Conservation (phyloP, 2,113 vertebrate genomes). For the Nestor notabilis region DNA sequence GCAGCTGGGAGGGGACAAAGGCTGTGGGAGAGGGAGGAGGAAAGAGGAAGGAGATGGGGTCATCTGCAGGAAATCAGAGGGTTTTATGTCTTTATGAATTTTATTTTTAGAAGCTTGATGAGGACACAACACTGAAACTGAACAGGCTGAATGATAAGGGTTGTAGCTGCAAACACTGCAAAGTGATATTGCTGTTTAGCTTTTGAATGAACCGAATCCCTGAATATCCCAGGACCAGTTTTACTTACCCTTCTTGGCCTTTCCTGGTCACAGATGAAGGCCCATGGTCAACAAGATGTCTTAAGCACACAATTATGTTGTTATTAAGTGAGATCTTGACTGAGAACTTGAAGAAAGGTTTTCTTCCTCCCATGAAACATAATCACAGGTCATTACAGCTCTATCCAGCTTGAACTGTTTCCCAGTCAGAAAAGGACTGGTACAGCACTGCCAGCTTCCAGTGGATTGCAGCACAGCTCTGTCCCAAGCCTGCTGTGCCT, state of each 20-base stretch:
- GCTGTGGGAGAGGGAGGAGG: not conserved
- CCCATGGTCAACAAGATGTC: fast-evolving
- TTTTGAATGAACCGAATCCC: not conserved
- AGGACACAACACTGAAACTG: not conserved
- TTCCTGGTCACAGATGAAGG: not conserved
- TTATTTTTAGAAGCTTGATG: slow-evolving; percentile 37
- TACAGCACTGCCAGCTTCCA: not conserved
- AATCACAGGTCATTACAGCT: not conserved
- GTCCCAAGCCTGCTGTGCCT: not conserved
- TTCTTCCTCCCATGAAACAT: not conserved
- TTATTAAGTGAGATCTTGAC: not conserved
- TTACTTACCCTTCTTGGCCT: not conserved
- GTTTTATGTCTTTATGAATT: not conserved
- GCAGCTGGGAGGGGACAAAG: not conserved
- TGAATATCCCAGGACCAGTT: not conserved
- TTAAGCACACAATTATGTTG: not conserved
- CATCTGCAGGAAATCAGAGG: not conserved
- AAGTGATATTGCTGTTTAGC: not conserved
- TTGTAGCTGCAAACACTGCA: not conserved
- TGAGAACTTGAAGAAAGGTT: not conserved
- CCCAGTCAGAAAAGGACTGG: not conserved
- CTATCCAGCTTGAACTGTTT: not conserved
- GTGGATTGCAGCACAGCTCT: not conserved
- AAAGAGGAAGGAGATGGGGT: not conserved
- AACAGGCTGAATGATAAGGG: not conserved